Evolutionary conservation across 2,797 vertebrate species (phyloP).

Genomic region (Myoxocephalus aenaeus): DNA sequence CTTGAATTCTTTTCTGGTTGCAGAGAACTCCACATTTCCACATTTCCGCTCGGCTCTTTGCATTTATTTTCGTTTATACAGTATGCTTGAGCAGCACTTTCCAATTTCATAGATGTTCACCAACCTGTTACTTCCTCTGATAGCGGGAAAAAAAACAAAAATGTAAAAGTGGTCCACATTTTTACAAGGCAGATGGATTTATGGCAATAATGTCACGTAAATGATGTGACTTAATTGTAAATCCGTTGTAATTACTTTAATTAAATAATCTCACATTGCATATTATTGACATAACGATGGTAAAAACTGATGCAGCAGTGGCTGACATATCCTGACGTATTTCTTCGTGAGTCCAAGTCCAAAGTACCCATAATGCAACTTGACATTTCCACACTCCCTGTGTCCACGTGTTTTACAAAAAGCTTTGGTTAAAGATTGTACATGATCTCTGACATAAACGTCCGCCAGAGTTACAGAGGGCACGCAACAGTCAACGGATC

Average conservation of each 20-base stretch:
- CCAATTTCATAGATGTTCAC: constrained; percentile 16
- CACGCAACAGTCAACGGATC: neutral
- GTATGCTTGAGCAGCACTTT: constrained; percentile 20
- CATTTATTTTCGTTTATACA: constrained; percentile 33
- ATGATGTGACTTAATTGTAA: neutral
- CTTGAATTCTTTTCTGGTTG: constrained; percentile 43
- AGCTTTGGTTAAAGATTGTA: neutral
- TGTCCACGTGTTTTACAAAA: neutral
- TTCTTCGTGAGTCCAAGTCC: neutral
- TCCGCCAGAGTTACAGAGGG: neutral
- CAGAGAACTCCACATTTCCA: constrained; percentile 11
- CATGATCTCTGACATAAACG: neutral
- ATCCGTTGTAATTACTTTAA: neutral
- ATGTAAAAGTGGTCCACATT: neutral
- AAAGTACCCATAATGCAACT: neutral
- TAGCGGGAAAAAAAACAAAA: constrained; percentile 4
- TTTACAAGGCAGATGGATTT: neutral
- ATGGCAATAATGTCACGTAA: neutral
- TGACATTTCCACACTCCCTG: neutral
- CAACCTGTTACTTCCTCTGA: neutral
- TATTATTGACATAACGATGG: neutral
- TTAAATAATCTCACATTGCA: neutral
- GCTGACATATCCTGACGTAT: neutral
- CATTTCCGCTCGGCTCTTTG: constrained; percentile 14
- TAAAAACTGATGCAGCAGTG: neutral